These are phyloP conservation scores for Dromiciops gliroides DNA, from an alignment of 2,113 vertebrate species.

Conservation along the genomic window DNA sequence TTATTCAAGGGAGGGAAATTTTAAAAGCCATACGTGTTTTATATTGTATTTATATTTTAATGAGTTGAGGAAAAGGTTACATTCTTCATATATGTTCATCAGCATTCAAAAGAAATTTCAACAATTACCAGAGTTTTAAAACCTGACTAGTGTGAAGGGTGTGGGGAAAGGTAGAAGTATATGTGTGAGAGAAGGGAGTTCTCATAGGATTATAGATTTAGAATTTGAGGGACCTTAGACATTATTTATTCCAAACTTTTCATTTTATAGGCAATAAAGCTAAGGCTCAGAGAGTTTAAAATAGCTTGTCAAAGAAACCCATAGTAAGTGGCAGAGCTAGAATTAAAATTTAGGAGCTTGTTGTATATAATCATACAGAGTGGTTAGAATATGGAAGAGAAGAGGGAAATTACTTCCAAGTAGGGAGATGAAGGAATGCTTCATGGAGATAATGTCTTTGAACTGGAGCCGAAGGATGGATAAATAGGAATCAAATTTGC, in stretches of 20 bases:
- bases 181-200: background rate
- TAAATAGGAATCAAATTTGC: background rate
- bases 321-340: background rate
- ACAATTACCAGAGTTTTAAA: constrained; percentile 23
- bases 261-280: too few relatives aligned
- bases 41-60: background rate
- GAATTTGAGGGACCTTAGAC: background rate
- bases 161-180: background rate
- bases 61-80: constrained; percentile 29
- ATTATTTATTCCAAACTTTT: background rate
- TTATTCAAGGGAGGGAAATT: background rate
- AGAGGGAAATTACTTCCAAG: background rate
- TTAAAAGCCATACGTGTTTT: background rate
- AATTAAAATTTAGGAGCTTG: background rate
- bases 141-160: background rate
- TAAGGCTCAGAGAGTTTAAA: background rate
- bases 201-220: background rate
- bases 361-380: background rate
- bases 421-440: background rate
- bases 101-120: background rate
- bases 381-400: background rate
- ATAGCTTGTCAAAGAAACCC: too few relatives aligned
- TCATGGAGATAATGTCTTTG: background rate
- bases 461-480: background rate
- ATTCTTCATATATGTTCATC: constrained; percentile 27